Percentiles rank a stretch among this genome's conserved stretches.
phyloP scores from a whole-genome alignment of 1,140 invertebrate species.

The Cherax quadricarinatus region DNA sequence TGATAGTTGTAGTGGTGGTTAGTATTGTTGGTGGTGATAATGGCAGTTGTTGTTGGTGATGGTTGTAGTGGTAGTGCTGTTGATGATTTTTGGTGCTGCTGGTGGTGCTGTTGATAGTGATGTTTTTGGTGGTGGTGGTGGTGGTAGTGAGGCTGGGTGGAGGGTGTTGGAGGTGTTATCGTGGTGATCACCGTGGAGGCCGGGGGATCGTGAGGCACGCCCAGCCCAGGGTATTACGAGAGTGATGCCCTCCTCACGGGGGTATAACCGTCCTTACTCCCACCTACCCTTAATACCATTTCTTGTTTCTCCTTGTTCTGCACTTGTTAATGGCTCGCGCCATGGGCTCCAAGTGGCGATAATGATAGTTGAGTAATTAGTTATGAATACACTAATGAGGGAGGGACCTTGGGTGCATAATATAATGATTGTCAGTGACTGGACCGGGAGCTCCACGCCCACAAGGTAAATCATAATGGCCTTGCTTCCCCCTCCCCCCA shows the following conservation, averaged over 20 bases:
- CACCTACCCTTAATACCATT: background rate
- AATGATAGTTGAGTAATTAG: slow-evolving; percentile 14
- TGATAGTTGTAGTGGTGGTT: background rate
- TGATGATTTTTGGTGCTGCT: background rate
- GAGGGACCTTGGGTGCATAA: background rate
- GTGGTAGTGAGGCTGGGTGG: background rate
- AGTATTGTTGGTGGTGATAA: too few species aligned
- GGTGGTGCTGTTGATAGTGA: background rate
- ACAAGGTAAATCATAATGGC: background rate
- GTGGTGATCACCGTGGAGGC: background rate
- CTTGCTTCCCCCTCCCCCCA: background rate
- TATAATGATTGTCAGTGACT: background rate
- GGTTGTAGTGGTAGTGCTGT: too few species aligned
- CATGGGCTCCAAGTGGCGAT: background rate
- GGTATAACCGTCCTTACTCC: background rate
- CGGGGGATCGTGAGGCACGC: background rate
- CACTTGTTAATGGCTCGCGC: background rate
- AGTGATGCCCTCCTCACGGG: background rate
- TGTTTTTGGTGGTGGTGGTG: background rate
- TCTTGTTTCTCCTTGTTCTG: background rate
- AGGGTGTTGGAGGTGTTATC: background rate
- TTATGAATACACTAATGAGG: background rate
- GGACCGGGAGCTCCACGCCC: background rate
- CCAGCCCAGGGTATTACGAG: background rate
- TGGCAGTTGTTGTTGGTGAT: too few species aligned